Base-by-base conservation (phyloP, 2,888 invertebrate species). In the Oasisia sp. region DNA sequence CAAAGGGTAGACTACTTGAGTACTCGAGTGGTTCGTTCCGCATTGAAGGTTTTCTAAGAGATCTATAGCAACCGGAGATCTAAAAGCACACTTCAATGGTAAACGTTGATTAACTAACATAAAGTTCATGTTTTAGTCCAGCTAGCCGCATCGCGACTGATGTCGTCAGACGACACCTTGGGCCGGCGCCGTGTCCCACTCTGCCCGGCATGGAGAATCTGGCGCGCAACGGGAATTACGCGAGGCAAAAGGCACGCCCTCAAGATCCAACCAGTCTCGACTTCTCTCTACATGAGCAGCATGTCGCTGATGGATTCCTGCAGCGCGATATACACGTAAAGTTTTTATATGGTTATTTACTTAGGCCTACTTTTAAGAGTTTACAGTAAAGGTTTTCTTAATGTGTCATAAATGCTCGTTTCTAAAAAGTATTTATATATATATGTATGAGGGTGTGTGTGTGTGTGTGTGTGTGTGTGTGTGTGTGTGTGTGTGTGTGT, bases 301-400 rank as follows among this genome's bases (percentile, higher is more conserved):
- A 91, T 11, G n/a, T 91, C 45, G 27, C 91, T 27, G 45, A 19
- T 11, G 50, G 45, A 38, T 91, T 91, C 91, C 50, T 91, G 14
- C 19, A 50, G 32, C 27, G 3, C 11, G 91, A 91, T n/a, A 44
- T 91, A 1, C 32, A 91, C n/a, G 44, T 38, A n/a, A 91, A 9
- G 5, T 50, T 50, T 14, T 50, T 50, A 5, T 50, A 11, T 50
- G 12, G 50, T 50, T 50, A 50, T 50, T 50, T 50, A 8, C 14
- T 14, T 50, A 1, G 50, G 14, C 1, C 9, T 50, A 14, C 38
- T 38, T 38, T 38, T 38, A 9, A 50, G 50, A 50, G 50, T 50
- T 50, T 50, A 50, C 14, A 50, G 50, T 50, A 9, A 50, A 9
- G 9, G 58, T n/a, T n/a, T n/a, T n/a, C n/a, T n/a, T n/a, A n/a